Base-by-base conservation (phyloP, 2,888 invertebrate genomes). In the Tryphoninae sp. region DNA sequence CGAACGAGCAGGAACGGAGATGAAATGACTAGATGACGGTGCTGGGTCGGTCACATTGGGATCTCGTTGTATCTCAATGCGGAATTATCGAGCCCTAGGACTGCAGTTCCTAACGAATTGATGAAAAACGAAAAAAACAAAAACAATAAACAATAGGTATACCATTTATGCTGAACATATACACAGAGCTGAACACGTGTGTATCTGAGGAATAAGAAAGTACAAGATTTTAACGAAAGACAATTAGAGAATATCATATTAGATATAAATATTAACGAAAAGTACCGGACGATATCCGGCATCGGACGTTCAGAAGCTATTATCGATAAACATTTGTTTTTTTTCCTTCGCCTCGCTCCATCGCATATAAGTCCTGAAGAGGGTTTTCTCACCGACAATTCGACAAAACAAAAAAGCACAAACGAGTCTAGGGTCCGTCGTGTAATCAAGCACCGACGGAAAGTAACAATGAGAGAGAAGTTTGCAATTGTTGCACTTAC, bases 181-280 rank as follows among this genome's bases (percentile, higher is more conserved):
- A 69, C 26, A 55, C 68, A 13, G 80, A 40, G 67, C 33, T 33
- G 64, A 67, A 58, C 53, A 42, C 58, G 51, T 62, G 73, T 69
- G 74, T 67, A 49, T 61, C 67, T 42, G 78, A 58, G 72, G 65
- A 61, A 67, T 82, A 68, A 59, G 58, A 74, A 78, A 81, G 81
- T 78, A 78, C 77, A 78, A 81, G 80, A 77, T 73, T 78, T 73
- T 73, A 74, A 81, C 62, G 80, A 80, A 84, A 84, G 84, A 83
- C 83, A 77, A 77, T 78, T 84, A 82, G 80, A 64, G 64, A 75
- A 82, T 83, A 83, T 80, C 83, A 76, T 33, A 33, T 75, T 81
- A 78, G 78, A 42, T n/a, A 78, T 82, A 9, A 42, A 77, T 16
- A 67, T 22, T 67, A 75, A 45, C 45, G 58, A 67, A 40, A 75